Base-by-base conservation (phyloP, 2,888 invertebrate genomes). In the Zele albiditarsus region DNA sequence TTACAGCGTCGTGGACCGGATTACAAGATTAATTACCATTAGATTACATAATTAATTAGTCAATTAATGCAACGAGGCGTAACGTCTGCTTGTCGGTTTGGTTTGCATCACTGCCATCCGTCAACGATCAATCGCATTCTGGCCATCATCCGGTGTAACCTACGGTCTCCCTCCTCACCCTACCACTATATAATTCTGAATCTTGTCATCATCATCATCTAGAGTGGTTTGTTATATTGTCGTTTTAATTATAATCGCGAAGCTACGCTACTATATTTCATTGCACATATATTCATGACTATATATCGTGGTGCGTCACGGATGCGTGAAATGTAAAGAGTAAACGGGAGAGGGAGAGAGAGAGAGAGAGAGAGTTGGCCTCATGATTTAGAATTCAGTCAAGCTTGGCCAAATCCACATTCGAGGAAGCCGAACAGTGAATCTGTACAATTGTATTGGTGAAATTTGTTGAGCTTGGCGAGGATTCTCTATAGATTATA, bases 1-100 rank as follows among this genome's bases (percentile, higher is more conserved):
- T 83, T 81, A 82, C 80, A 75, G 79, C 70, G 80, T 69, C 77
- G 79, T 79, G 75, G 25, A 79, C 77, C 83, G 84, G 85, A 86
- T 87, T 87, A 85, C 83, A 83, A 82, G 85, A 80, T 82, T 86
- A 86, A 87, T 88, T 87, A 88, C 84, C 85, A 84, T 85, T 81
- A 84, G 84, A 86, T 86, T 86, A 87, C 85, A 87, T 86, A 88
- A 88, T 89, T 86, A 87, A 88, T 89, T 82, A 84, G 82, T 81
- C 81, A 84, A 88, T 88, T 86, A 86, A 87, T 87, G 84, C 86
- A 81, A 74, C 84, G 85, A 85, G 83, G 85, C 87, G 86, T 80
- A 88, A 86, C 86, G 87, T 84, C 84, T 86, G 87, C 78, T 81
- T 81, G 78, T 82, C 80, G 75, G 57, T 66, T 38, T 46, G 60